A percentile compares a stretch with the other conserved stretches of the same genome.
phyloP scores from a whole-genome alignment of 2,113 vertebrate species.

The Rhineura floridana region DNA sequence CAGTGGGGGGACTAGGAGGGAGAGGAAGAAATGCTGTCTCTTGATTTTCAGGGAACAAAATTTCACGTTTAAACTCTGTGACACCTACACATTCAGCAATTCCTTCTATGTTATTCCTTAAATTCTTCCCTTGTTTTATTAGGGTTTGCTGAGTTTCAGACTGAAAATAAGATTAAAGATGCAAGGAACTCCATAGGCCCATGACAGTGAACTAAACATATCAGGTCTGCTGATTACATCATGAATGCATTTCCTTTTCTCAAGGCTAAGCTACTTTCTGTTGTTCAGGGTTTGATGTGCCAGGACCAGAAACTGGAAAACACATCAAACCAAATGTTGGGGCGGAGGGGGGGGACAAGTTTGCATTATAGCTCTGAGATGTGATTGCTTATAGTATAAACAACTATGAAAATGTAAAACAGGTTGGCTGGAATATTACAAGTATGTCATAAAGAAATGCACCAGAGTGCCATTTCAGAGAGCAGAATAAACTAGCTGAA shows the following conservation, averaged over 20 bases:
- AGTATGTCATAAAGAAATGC: conserved; percentile 56
- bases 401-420: conserved; percentile 78
- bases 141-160: conserved; percentile 51
- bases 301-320: conserved; percentile 77
- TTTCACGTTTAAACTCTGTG: conserved; percentile 47
- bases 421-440: conserved; percentile 72
- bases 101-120: conserved; percentile 36
- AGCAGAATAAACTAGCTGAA: background rate
- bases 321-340: conserved; percentile 79
- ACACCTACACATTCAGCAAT: conserved; percentile 54
- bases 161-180: conserved; percentile 69
- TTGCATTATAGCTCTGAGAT: conserved; percentile 74
- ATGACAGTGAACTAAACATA: conserved; percentile 61
- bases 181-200: conserved; percentile 52
- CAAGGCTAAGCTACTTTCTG: conserved; percentile 64
- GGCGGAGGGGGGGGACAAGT: conserved; percentile 41
- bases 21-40: no score
- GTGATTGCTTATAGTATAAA: conserved; percentile 78
- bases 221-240: conserved; percentile 67
- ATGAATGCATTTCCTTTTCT: conserved; percentile 69
- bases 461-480: conserved; percentile 12
- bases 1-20: no score
- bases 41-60: no score
- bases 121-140: conserved; percentile 39
- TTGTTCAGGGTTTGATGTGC: conserved; percentile 76